These are phyloP conservation scores for Caretta caretta DNA, from an alignment of 2,113 vertebrate genomes.

Conservation along the genomic window DNA sequence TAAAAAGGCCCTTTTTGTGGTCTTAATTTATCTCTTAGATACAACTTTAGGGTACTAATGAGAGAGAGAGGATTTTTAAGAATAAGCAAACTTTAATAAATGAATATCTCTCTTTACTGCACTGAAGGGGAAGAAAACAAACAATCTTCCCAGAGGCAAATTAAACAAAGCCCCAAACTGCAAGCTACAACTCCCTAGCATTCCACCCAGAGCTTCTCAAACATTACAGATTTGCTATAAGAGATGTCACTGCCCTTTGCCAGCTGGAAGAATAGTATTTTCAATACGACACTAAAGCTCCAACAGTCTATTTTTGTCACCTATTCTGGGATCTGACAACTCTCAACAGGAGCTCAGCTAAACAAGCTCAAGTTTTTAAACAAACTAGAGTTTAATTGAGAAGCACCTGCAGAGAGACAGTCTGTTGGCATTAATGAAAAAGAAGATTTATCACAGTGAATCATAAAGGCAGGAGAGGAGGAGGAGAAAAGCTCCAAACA, in stretches of 20 bases:
- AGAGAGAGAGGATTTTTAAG: neutral
- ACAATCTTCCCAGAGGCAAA: constrained; percentile 22
- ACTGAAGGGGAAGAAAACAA: neutral
- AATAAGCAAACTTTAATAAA: neutral
- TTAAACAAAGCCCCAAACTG: neutral
- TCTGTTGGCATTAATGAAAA: constrained; percentile 30
- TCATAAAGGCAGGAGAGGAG: neutral
- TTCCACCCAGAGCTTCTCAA: constrained; percentile 24
- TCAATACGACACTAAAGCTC: constrained; percentile 40
- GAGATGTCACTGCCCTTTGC: constrained; percentile 30
- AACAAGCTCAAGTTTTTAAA: constrained; percentile 71
- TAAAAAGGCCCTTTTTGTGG: neutral
- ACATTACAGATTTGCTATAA: constrained; percentile 23
- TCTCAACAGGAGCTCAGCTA: constrained; percentile 65
- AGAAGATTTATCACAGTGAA: constrained; percentile 40
- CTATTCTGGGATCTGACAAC: constrained; percentile 57
- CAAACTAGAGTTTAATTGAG: constrained; percentile 74
- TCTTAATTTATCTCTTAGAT: neutral
- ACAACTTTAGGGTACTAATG: neutral
- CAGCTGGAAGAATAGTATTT: constrained; percentile 16
- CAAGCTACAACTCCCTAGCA: neutral
- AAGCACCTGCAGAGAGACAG: constrained; percentile 52
- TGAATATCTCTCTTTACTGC: neutral
- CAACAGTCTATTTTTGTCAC: constrained; percentile 62
- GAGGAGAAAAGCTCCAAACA: neutral